phyloP scores from a whole-genome alignment of 2,797 vertebrate species.

The Microctenopoma steveboyesi region DNA sequence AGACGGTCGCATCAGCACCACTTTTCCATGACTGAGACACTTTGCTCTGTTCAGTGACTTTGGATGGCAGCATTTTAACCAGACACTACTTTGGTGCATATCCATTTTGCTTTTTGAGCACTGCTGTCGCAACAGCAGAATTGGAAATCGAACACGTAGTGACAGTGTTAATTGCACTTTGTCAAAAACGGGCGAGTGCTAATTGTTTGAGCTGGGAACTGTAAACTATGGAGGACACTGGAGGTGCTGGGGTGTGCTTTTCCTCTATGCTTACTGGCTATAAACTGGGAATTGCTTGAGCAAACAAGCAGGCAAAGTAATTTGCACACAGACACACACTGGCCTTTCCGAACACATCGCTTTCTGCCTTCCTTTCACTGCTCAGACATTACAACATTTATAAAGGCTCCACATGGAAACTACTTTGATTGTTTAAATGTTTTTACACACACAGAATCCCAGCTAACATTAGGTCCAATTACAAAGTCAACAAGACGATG shows the following conservation, averaged over 20 bases:
- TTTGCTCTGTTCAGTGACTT: constrained; percentile 55
- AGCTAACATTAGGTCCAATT: background rate
- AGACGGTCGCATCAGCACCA: constrained; percentile 33
- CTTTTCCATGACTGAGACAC: constrained; percentile 49
- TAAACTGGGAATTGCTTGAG: constrained; percentile 66
- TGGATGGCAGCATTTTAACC: constrained; percentile 47
- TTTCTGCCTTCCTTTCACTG: constrained; percentile 65
- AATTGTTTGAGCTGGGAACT: constrained; percentile 69
- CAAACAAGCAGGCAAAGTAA: constrained; percentile 50
- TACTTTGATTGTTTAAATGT: background rate
- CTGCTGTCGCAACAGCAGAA: constrained; percentile 78
- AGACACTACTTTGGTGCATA: constrained; percentile 40
- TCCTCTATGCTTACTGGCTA: constrained; percentile 66
- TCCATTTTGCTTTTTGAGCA: constrained; percentile 63
- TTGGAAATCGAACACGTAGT: constrained; percentile 85
- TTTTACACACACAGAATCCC: background rate
- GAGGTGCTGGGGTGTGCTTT: constrained; percentile 65
- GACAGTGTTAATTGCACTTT: constrained; percentile 83
- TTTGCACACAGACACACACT: constrained; percentile 69
- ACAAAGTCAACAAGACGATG: background rate
- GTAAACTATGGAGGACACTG: constrained; percentile 58
- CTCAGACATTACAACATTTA: constrained; percentile 9
- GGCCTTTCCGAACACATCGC: constrained; percentile 65
- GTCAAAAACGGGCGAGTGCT: constrained; percentile 81
- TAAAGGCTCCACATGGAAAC: background rate